Conservation (phyloP, 1,140 invertebrate species). For the Caerostris extrusa region DNA sequence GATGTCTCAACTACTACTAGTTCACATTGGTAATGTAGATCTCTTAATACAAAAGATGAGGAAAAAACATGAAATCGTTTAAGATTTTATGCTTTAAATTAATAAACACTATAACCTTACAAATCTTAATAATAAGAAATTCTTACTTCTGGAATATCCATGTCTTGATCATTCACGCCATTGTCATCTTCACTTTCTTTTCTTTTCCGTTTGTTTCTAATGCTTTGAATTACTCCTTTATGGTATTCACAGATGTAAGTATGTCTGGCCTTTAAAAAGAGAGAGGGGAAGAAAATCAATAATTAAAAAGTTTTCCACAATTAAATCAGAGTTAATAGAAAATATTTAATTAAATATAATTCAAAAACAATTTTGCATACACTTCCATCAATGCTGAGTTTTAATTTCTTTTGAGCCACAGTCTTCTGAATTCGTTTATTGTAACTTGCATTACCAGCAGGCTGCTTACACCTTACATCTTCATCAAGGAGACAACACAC, state of each 20-base stretch:
- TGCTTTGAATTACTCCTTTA: conserved; percentile 96
- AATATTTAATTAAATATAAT: not conserved
- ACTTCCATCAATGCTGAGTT: conserved; percentile 92
- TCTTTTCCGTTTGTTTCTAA: conserved; percentile 90
- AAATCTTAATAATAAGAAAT: not conserved
- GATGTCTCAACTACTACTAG: too few species aligned
- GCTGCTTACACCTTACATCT: conserved; percentile 90
- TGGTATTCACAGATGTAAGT: conserved; percentile 98
- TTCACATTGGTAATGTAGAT: too few species aligned
- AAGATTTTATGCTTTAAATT: too few species aligned
- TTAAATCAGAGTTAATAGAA: not conserved
- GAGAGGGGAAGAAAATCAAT: not conserved
- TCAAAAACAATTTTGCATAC: conserved; percentile 83
- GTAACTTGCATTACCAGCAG: conserved; percentile 97
- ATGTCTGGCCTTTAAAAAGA: conserved; percentile 89
- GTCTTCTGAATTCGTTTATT: conserved; percentile 98
- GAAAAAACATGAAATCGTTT: too few species aligned
- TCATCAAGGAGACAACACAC: conserved; percentile 97
- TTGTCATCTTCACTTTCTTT: conserved; percentile 96
- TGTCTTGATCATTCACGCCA: conserved; percentile 81
- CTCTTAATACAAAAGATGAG: too few species aligned
- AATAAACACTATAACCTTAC: too few species aligned
- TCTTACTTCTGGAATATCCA: conserved; percentile 90
- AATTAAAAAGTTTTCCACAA: not conserved
- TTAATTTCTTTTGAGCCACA: conserved; percentile 94